These are phyloP conservation scores for Ctenopoma kingsleyae DNA, from an alignment of 2,797 vertebrate genomes.

Conservation along the genomic window DNA sequence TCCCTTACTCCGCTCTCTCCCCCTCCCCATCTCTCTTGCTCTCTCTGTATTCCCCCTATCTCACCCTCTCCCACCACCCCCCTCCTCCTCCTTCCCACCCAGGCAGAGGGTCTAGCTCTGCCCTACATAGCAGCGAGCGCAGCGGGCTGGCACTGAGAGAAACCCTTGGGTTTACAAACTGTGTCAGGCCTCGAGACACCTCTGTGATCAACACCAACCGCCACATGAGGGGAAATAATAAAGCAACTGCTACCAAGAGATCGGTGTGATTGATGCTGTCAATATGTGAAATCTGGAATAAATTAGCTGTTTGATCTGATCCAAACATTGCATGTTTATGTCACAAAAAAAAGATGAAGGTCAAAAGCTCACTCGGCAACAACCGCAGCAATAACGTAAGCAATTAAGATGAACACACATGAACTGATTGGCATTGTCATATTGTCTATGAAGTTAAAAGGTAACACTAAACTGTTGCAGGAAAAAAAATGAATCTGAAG, in stretches of 20 bases:
- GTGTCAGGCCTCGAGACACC: slow-evolving; percentile 85
- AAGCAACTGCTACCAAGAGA: slow-evolving; percentile 58
- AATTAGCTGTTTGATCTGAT: slow-evolving; percentile 61
- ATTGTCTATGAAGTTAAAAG: slow-evolving; percentile 1
- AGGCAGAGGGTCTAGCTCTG: slow-evolving; percentile 75
- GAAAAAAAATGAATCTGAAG: neutral
- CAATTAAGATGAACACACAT: neutral
- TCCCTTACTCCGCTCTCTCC: slow-evolving; percentile 17
- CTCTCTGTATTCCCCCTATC: neutral
- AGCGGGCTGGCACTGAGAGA: slow-evolving; percentile 77
- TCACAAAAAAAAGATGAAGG: slow-evolving; percentile 37
- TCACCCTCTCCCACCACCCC: neutral
- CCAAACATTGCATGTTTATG: slow-evolving; percentile 60
- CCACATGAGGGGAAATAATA: slow-evolving; percentile 61
- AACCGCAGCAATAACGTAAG: neutral
- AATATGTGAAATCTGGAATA: slow-evolving; percentile 70
- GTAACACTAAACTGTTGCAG: neutral
- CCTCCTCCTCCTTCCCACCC: slow-evolving; percentile 41
- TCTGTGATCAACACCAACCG: slow-evolving; percentile 74
- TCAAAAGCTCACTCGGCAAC: slow-evolving; percentile 31
- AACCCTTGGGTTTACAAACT: slow-evolving; percentile 82
- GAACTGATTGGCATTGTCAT: neutral
- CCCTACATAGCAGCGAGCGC: slow-evolving; percentile 83
- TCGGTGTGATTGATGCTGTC: slow-evolving; percentile 74
- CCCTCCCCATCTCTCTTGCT: slow-evolving; percentile 7